Evolutionary conservation across 2,797 vertebrate species (phyloP), one percentile per base, ranked within the genome.

Genomic region (Acridotheres tristis): DNA sequence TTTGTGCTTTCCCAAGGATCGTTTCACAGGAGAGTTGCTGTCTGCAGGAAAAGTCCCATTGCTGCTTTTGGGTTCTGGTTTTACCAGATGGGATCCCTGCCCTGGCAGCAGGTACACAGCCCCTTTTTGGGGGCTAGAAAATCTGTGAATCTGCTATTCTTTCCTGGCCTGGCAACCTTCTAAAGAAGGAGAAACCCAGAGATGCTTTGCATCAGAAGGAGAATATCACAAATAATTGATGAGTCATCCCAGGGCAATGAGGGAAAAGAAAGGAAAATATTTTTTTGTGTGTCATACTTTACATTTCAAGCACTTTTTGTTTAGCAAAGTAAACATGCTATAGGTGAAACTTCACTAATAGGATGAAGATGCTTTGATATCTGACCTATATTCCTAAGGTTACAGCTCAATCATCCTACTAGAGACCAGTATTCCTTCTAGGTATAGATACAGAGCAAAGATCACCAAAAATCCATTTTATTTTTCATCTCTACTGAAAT

Each of bases 71-170:
- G 22, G 3, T 30, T 68, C 29, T 42, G 42, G 8, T 9, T 89
- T 77, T 59, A 20, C 17, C 29, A 42, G 7, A 8, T 2, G 2
- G 22, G 43, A 53, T 23, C 16, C 19, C 21, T 84, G 29, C 36
- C 36, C 23, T 7, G 8, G 16, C 43, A 87, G 43, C 18, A 79
- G 26, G 20, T 19, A n/a, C 0, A 2, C 5, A 79, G 38, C 20
- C 3, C 11, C 10, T 0, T 4, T 68, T 15, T 17, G 9, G 1
- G 8, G 10, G 11, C 3, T 0, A 78, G 42, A 68, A 72, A 72
- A 48, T 42, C 13, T 50, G 8, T 30, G 71, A 63, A 65, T 47
- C 16, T 68, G 19, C 47, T 55, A 62, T 50, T 7, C 4, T 11
- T 6, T 38, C n/a, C 34, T 73, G 13, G 16, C 22, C 27, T 36